Evolutionary conservation across 1,140 invertebrate genomes (phyloP), one percentile per base, ranked within the genome.

Genomic region (Euwallacea similis): DNA sequence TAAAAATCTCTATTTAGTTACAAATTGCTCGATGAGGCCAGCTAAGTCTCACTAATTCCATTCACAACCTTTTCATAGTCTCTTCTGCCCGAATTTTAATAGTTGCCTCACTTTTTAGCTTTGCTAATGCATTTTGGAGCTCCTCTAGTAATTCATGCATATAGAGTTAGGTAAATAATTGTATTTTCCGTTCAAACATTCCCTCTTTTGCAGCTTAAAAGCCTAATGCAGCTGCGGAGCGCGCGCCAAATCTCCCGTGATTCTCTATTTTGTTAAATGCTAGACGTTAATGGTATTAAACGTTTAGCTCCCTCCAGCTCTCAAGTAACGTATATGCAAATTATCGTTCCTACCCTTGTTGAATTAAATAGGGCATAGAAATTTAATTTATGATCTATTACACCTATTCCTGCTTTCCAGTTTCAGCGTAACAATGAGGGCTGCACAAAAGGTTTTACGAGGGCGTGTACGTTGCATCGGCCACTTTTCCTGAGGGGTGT

Each of bases 241-340:
- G 46, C 46, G 46, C 46, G 46, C 46, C 46, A 50, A 50, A 50
- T 50, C 46, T 50, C 46, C 46, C 21, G 21, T 50, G 46, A 50
- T 50, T 50, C 46, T 50, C 46, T 50, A 50, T 50, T 50, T 50
- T 50, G 46, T 50, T 50, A 50, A 50, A 50, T 50, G 46, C 46
- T 50, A 50, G 46, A 50, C 46, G 46, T 50, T 50, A 50, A 50
- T 50, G 46, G 46, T 13, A 50, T 50, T 50, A 50, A 50, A 50
- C 46, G 46, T 50, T 50, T 50, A 50, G 46, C 46, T 13, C 13
- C 46, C 46, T 50, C 46, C 46, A 33, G 21, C 21, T 50, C 46
- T 50, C 13, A 50, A 50, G 46, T 13, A 50, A 50, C 13, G 46
- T 50, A 50, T 50, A 50, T 50, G 46, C 46, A 50, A 50, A 50